Evolutionary conservation across 2,888 invertebrate species (phyloP).

Genomic region (Ceramica pisi): DNA sequence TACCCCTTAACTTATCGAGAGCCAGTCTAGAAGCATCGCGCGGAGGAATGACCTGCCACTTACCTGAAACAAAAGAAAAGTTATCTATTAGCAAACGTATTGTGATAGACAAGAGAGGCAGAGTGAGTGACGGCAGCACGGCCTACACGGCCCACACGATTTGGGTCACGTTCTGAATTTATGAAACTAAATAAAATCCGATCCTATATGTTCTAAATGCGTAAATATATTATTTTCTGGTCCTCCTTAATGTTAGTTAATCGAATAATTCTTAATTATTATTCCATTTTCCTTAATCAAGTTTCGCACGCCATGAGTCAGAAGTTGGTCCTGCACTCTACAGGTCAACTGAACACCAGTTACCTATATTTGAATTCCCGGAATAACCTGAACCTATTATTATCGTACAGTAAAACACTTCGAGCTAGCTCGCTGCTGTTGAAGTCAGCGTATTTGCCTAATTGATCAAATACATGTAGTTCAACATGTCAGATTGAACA

Average conservation of each 20-base stretch:
- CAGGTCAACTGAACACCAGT: conserved; percentile 36
- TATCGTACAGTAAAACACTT: conserved; percentile 85
- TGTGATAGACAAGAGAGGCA: conserved; percentile 29
- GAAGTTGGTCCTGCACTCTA: conserved; percentile 6
- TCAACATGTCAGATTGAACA: conserved; percentile 69
- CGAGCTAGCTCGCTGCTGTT: conserved; percentile 85
- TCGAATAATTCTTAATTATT: conserved; percentile 12
- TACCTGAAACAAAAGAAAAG: conserved; percentile 79
- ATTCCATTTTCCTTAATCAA: conserved; percentile 38
- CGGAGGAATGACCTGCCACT: conserved; percentile 61
- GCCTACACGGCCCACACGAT: conserved; percentile 30
- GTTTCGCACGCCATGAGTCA: conserved; percentile 31
- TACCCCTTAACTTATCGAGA: conserved; percentile 21
- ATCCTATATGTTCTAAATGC: conserved; percentile 32
- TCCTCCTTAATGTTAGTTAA: conserved; percentile 10
- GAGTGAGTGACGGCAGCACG: conserved; percentile 27
- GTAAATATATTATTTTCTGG: conserved; percentile 34
- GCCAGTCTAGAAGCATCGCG: conserved; percentile 7
- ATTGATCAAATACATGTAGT: conserved; percentile 90
- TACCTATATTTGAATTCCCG: conserved; percentile 68
- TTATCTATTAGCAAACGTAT: conserved; percentile 32
- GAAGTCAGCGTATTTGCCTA: conserved; percentile 90
- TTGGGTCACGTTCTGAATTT: conserved; percentile 58
- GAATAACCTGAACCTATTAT: conserved; percentile 80
- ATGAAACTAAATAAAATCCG: conserved; percentile 49